These are phyloP conservation scores for Picus viridis DNA, from an alignment of 2,797 vertebrate species.

Conservation along the genomic window DNA sequence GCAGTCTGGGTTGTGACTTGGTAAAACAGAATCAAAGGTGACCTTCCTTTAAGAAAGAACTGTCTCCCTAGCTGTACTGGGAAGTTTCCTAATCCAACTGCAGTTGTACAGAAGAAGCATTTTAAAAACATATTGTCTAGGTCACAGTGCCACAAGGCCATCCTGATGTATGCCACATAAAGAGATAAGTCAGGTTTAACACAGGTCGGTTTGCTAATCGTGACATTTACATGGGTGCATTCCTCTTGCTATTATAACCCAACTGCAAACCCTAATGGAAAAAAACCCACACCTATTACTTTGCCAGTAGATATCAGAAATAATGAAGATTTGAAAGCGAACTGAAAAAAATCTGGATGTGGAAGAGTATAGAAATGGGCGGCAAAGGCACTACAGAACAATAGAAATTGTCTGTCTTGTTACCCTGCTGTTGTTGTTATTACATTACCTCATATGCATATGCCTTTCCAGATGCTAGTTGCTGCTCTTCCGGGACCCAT, in stretches of 20 bases:
- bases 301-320: neutral
- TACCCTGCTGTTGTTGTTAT: neutral
- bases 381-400: neutral
- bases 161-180: neutral
- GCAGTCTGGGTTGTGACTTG: neutral
- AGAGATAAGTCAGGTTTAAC: neutral
- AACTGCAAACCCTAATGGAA: neutral
- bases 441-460: neutral
- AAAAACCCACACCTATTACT: accelerated
- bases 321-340: neutral
- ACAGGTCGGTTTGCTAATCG: neutral
- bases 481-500: neutral
- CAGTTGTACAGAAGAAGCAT: neutral
- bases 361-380: neutral
- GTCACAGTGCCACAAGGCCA: neutral
- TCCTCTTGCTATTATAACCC: neutral
- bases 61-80: neutral
- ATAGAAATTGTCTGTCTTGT: neutral
- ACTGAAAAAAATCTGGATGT: neutral
- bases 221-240: neutral
- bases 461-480: neutral
- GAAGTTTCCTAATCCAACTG: neutral
- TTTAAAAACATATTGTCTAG: neutral
- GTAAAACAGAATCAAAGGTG: neutral
- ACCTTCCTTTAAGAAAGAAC: neutral